Conservation (phyloP, 2,888 invertebrate genomes). For the Acronicta leporina region DNA sequence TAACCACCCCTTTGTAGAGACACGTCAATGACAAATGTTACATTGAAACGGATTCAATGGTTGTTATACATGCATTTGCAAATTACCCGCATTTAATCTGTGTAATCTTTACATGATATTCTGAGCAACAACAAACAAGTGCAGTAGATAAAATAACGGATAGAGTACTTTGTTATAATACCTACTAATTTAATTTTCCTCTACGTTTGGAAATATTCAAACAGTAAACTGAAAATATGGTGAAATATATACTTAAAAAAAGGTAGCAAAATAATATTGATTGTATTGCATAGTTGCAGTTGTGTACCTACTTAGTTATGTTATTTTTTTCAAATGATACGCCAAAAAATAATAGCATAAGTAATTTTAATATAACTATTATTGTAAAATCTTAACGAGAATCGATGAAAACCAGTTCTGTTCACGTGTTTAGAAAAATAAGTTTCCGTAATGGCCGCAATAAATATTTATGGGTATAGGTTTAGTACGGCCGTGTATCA, state of each 20-base stretch:
- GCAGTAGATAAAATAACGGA: conserved; percentile 10
- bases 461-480: conserved; percentile 70
- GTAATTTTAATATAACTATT: background rate
- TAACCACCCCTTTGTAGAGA: conserved; percentile 61
- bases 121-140: conserved; percentile 39
- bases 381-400: background rate
- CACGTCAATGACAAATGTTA: conserved; percentile 69
- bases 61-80: conserved; percentile 65
- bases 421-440: conserved; percentile 38
- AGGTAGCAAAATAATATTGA: too few relatives aligned
- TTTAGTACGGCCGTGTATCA: conserved; percentile 60
- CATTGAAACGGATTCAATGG: conserved; percentile 57
- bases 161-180: too few relatives aligned
- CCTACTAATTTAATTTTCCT: background rate
- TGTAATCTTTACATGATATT: conserved; percentile 37
- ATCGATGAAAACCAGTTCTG: conserved; percentile 1
- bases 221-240: too few relatives aligned
- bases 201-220: too few relatives aligned
- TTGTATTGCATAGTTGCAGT: too few relatives aligned
- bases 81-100: conserved; percentile 75
- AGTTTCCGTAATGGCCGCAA: conserved; percentile 52
- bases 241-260: too few relatives aligned
- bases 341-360: too few relatives aligned
- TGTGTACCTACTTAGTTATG: too few relatives aligned
- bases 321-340: too few relatives aligned